phyloP scores from a whole-genome alignment of 2,888 invertebrate genomes.

The Apodemia hepburni region DNA sequence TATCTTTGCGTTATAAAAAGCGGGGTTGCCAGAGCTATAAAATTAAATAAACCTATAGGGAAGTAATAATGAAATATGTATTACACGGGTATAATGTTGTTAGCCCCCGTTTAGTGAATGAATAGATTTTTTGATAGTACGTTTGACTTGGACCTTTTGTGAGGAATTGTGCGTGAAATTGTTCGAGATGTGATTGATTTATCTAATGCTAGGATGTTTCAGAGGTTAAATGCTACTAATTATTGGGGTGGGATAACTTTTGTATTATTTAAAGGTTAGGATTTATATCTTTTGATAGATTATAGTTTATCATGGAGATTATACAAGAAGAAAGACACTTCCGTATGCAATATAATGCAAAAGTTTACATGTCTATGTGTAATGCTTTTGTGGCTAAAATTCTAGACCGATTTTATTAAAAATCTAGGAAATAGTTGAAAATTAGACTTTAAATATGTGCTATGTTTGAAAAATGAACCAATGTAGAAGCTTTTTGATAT shows the following conservation, averaged over 20 bases:
- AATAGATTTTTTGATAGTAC: constrained; percentile 61
- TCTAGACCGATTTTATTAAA: no score
- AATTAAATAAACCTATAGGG: constrained; percentile 73
- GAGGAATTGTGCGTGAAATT: constrained; percentile 72
- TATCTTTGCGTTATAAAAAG: constrained; percentile 46
- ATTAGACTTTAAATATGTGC: no score
- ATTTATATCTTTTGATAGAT: no score
- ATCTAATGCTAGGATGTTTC: constrained; percentile 47
- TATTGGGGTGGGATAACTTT: constrained; percentile 43
- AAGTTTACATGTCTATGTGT: no score
- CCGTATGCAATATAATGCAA: no score
- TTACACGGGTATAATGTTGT: constrained; percentile 79
- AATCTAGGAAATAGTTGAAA: no score
- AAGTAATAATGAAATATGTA: constrained; percentile 79
- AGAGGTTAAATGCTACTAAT: constrained; percentile 54
- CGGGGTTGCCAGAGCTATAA: constrained; percentile 66
- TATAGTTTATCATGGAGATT: no score
- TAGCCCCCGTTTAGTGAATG: constrained; percentile 64
- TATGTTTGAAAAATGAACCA: no score
- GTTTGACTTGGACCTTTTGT: constrained; percentile 73
- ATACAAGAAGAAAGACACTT: no score
- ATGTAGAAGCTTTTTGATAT: no score
- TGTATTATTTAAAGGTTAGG: not conserved
- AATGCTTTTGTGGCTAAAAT: no score
- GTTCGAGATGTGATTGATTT: constrained; percentile 63